Conservation (phyloP, 1,140 invertebrate species). For the Antheraea mylitta region DNA sequence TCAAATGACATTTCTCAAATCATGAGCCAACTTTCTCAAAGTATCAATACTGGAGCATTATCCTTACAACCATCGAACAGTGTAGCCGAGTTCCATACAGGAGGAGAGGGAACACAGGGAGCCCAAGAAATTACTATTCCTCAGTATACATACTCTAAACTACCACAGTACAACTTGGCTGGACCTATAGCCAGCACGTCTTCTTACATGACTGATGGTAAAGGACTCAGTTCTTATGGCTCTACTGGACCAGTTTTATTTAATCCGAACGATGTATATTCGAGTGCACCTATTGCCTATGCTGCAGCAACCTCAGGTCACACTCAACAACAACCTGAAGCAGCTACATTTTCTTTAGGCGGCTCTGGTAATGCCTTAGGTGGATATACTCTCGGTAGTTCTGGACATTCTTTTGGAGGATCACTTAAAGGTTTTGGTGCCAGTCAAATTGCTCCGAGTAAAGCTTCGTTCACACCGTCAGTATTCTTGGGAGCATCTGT, state of each 20-base stretch:
- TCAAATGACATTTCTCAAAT: constrained; percentile 58
- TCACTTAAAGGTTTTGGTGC: constrained; percentile 43
- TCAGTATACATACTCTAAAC: constrained; percentile 50
- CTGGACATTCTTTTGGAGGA: constrained; percentile 30
- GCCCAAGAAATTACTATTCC: constrained; percentile 35
- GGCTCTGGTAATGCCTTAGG: constrained; percentile 30
- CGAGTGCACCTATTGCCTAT: constrained; percentile 28
- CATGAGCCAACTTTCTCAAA: constrained; percentile 64
- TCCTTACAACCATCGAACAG: constrained; percentile 38
- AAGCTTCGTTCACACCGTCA: constrained; percentile 66
- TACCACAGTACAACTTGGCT: constrained; percentile 42
- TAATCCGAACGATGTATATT: constrained; percentile 43
- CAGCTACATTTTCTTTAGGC: constrained; percentile 29
- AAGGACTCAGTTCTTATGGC: constrained; percentile 59
- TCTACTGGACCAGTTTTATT: constrained; percentile 68
- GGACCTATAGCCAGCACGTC: constrained; percentile 38
- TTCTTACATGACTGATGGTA: constrained; percentile 56
- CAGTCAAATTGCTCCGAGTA: constrained; percentile 46
- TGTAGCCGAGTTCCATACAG: constrained; percentile 29
- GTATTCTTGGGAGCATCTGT: constrained; percentile 59
- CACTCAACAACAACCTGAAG: constrained; percentile 35
- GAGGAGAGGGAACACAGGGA: constrained; percentile 39
- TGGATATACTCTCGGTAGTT: constrained; percentile 22
- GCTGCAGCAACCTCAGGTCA: constrained; percentile 46
- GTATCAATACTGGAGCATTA: constrained; percentile 55